These are phyloP conservation scores for Oasisia sp. DNA, from an alignment of 2,888 invertebrate species.

Conservation along the genomic window DNA sequence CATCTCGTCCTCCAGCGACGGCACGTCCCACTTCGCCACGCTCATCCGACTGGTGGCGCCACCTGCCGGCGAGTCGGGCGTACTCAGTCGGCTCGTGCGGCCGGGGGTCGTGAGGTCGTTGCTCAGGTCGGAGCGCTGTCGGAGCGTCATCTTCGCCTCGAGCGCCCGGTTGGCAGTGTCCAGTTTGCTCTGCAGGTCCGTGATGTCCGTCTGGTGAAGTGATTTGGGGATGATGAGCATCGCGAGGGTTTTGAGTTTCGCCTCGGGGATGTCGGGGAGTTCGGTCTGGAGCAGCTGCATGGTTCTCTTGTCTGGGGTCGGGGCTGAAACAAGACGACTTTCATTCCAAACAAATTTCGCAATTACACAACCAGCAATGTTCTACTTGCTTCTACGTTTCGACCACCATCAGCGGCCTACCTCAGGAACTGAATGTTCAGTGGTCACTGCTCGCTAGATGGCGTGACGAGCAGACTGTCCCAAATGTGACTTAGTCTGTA, in stretches of 20 bases:
- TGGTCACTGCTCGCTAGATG: no score
- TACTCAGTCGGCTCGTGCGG: neutral
- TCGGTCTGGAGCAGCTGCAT: slow-evolving; percentile 30
- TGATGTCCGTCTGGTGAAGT: slow-evolving; percentile 35
- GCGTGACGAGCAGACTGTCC: no score
- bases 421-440: no score
- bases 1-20: slow-evolving; percentile 25
- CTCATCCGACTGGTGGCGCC: neutral
- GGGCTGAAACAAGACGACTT: neutral
- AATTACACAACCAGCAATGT: no score
- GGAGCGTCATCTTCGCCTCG: slow-evolving; percentile 17
- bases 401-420: no score
- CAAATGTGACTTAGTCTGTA: no score
- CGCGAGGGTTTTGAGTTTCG: slow-evolving; percentile 31
- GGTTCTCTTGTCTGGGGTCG: slow-evolving; percentile 30
- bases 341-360: no score
- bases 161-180: slow-evolving; percentile 28
- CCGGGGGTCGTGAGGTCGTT: neutral
- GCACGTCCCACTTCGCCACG: slow-evolving; percentile 28
- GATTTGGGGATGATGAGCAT: slow-evolving; percentile 31
- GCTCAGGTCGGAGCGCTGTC: neutral
- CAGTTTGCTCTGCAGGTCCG: slow-evolving; percentile 32
- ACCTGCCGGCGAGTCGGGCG: slow-evolving; percentile 1
- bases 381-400: no score
- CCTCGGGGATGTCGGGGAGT: slow-evolving; percentile 24